Evolutionary conservation across 2,888 invertebrate genomes (phyloP).

Genomic region (Ophion ellenae): DNA sequence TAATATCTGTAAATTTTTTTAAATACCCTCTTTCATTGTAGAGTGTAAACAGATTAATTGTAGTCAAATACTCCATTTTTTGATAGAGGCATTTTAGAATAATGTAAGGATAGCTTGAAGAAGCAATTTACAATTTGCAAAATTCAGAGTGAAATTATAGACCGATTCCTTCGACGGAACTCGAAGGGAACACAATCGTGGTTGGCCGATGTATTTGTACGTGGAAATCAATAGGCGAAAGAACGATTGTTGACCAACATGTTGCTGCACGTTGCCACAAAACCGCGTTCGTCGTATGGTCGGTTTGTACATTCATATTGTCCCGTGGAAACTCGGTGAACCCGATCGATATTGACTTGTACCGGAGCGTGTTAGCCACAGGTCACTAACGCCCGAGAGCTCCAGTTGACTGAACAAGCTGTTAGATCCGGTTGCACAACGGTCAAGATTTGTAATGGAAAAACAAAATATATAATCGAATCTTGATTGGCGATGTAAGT

Average conservation of each 20-base stretch:
- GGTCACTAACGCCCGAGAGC: conserved; percentile 27
- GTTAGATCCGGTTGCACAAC: conserved; percentile 17
- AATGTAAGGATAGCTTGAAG: background rate
- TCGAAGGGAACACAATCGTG: conserved; percentile 7
- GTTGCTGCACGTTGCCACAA: conserved; percentile 8
- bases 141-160: background rate
- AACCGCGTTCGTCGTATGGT: conserved; percentile 29
- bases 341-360: conserved; percentile 52
- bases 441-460: background rate
- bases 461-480: background rate
- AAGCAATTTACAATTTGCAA: background rate
- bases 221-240: conserved; percentile 36
- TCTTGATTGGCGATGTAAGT: too few relatives aligned
- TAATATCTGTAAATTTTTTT: too few relatives aligned
- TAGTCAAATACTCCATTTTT: too few relatives aligned
- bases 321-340: conserved; percentile 44
- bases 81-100: background rate
- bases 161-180: background rate
- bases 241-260: conserved; percentile 25
- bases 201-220: background rate
- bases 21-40: too few relatives aligned
- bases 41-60: too few relatives aligned
- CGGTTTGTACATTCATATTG: conserved; percentile 36
- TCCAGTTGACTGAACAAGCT: conserved; percentile 13
- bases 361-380: conserved; percentile 21